Evolutionary conservation across 2,113 vertebrate species (phyloP), one percentile per base, ranked within the genome.

Genomic region (Condylura cristata): DNA sequence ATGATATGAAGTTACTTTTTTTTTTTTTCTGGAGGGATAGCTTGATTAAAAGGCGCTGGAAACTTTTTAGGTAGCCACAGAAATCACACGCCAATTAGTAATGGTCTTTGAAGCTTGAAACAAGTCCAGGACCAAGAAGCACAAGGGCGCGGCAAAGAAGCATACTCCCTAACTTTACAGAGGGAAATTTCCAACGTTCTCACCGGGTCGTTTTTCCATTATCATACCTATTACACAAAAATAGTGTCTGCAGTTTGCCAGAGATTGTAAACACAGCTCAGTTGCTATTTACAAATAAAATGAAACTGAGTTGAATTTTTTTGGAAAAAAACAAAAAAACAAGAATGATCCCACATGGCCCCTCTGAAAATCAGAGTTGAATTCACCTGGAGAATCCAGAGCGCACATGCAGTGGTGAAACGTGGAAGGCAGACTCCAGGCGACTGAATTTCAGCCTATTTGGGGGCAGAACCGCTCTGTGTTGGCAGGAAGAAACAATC

Each of bases 1-100:
- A 63, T n/a, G 11, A 80, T 79, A 41, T 83, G 53, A 87, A 86
- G 51, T 65, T 17, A 51, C 18, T 51, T 78, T 74, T 86, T 81
- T 72, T 65, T 14, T 51, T 78, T 74, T 86, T 81, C 78, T 65
- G 12, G 32, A 91, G 58, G 37, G 76, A 63, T 17, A 61, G 5
- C 60, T 61, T 5, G 48, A 74, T 24, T 46, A 34, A 30, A 81
- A 61, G 61, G 11, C 30, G 84, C 46, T 37, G 37, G 46, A 32
- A 88, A 46, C 41, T 44, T n/a, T 86, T 80, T 26, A 72, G 74
- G 56, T 79, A 30, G 41, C 10, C 22, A 16, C 7, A 39, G 80
- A 74, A 44, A 66, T 53, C 56, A 44, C 30, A 58, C 37, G 44
- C 53, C 41, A 48, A 24, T 30, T 0, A 32, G 26, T 44, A 41